Evolutionary conservation across 2,113 vertebrate species (phyloP).

Genomic region (Sula dactylatra): DNA sequence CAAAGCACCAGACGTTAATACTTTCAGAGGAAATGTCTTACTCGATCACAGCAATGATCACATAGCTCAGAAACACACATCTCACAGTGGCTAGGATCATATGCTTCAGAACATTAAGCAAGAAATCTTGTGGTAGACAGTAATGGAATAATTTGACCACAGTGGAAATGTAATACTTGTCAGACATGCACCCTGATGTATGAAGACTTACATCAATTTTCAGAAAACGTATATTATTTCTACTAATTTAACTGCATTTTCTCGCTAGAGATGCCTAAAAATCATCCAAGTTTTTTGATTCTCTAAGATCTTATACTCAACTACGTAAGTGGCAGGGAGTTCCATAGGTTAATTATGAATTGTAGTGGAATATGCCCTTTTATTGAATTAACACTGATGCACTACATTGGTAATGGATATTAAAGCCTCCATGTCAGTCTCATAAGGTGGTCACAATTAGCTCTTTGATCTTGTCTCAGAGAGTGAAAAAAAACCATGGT

Average conservation of each 20-base stretch:
- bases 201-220: not conserved
- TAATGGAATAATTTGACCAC: slow-evolving; percentile 14
- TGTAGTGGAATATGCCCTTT: not conserved
- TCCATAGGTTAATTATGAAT: not conserved
- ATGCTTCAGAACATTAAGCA: not conserved
- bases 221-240: not conserved
- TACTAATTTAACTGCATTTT: slow-evolving; percentile 7
- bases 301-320: not conserved
- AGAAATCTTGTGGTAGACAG: slow-evolving; percentile 25
- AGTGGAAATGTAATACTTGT: not conserved
- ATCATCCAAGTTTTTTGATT: not conserved
- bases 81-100: not conserved
- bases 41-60: not conserved
- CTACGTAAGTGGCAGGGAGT: not conserved
- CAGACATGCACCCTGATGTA: not conserved
- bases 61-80: not conserved
- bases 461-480: not conserved
- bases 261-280: not conserved
- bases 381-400: not conserved
- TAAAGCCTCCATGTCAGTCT: not conserved
- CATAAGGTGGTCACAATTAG: not conserved
- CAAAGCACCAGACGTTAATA: not conserved
- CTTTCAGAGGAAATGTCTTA: slow-evolving; percentile 14
- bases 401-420: not conserved
- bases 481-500: not conserved